A percentile compares a stretch with the other conserved stretches of the same genome.
Conservation (phyloP, 2,888 invertebrate species). For the Dusona sp. region DNA sequence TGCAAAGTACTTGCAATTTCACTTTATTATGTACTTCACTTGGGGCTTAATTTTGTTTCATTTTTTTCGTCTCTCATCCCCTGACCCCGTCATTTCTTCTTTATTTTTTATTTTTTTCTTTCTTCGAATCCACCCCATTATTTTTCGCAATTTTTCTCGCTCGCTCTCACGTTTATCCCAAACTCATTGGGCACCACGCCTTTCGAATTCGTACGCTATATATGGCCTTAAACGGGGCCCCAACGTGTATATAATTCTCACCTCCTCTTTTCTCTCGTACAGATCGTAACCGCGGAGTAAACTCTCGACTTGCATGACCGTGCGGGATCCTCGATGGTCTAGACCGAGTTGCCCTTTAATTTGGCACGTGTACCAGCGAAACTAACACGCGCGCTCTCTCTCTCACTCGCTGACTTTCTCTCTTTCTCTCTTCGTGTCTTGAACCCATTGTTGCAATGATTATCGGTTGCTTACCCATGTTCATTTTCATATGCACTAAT, state of each 20-base stretch:
- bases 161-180: slow-evolving; percentile 64
- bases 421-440: slow-evolving; percentile 37
- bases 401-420: slow-evolving; percentile 15
- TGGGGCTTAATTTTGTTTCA: slow-evolving; percentile 50
- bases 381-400: slow-evolving; percentile 29
- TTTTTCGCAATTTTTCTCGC: slow-evolving; percentile 61
- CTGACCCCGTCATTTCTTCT: slow-evolving; percentile 2
- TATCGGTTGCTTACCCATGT: slow-evolving; percentile 75
- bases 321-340: slow-evolving; percentile 56
- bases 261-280: slow-evolving; percentile 44
- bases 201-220: slow-evolving; percentile 53
- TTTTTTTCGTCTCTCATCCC: slow-evolving; percentile 22
- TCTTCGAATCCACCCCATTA: slow-evolving; percentile 63
- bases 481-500: slow-evolving; percentile 18
- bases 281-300: slow-evolving; percentile 45
- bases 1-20: slow-evolving; percentile 74
- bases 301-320: slow-evolving; percentile 57
- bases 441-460: slow-evolving; percentile 81
- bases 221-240: slow-evolving; percentile 71
- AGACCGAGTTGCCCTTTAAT: slow-evolving; percentile 79
- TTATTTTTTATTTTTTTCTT: slow-evolving; percentile 52
- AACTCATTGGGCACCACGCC: slow-evolving; percentile 73
- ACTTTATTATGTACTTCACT: slow-evolving; percentile 72
- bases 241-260: slow-evolving; percentile 69
- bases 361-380: slow-evolving; percentile 79